Evolutionary conservation across 2,888 invertebrate genomes (phyloP).

Genomic region (Prenolepis imparis): DNA sequence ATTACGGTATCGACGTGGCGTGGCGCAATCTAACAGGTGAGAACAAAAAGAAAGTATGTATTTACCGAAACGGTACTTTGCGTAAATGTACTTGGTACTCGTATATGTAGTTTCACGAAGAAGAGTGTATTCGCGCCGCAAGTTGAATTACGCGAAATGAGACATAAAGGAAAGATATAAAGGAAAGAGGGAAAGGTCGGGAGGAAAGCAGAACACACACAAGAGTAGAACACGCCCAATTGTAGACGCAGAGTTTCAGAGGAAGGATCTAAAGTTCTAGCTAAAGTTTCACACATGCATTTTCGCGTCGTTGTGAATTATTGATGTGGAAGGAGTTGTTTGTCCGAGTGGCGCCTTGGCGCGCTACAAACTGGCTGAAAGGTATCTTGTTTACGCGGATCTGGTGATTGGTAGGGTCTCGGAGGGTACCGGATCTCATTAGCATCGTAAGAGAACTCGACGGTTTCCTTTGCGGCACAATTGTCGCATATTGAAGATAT

Average conservation of each 20-base stretch:
- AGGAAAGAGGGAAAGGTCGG: not conserved
- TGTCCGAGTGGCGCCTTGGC: not conserved
- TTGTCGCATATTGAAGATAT: conserved; percentile 44
- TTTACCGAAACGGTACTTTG: not conserved
- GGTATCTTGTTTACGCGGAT: conserved; percentile 14
- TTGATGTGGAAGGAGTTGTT: not conserved
- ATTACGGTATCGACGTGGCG: conserved; percentile 4
- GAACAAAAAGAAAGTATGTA: not conserved
- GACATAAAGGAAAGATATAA: not conserved
- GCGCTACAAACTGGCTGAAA: not conserved
- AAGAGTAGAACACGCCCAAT: not conserved
- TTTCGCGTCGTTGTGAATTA: conserved; percentile 4
- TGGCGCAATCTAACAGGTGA: not conserved
- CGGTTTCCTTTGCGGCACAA: conserved; percentile 57
- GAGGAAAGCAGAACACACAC: no score
- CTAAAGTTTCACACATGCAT: not conserved
- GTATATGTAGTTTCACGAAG: not conserved
- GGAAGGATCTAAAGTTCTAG: not conserved
- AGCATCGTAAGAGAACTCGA: conserved; percentile 75
- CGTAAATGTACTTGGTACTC: not conserved
- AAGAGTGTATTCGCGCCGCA: not conserved
- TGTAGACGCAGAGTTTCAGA: not conserved
- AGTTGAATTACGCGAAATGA: not conserved
- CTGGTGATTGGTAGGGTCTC: not conserved
- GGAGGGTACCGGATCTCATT: conserved; percentile 68